phyloP scores from a whole-genome alignment of 2,888 invertebrate species.

The Melipona bicolor region DNA sequence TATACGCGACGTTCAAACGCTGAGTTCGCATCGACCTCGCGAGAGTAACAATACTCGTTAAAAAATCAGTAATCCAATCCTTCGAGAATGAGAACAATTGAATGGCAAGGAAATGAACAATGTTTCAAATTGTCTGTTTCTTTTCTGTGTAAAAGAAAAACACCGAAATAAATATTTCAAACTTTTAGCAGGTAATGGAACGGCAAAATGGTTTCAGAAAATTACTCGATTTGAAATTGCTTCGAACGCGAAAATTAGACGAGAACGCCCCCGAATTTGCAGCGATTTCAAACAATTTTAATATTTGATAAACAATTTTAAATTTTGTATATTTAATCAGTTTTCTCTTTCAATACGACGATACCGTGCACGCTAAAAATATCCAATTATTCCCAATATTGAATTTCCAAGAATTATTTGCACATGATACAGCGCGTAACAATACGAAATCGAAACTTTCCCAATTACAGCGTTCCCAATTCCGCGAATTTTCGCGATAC shows the following conservation, averaged over 20 bases:
- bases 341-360: conserved; percentile 26
- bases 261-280: not conserved
- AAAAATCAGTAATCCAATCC: too few species aligned
- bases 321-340: conserved; percentile 26
- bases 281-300: conserved; percentile 1
- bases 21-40: too few species aligned
- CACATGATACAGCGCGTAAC: conserved; percentile 26
- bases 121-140: too few species aligned
- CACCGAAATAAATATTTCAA: too few species aligned
- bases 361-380: conserved; percentile 49
- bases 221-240: not conserved
- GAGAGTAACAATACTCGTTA: too few species aligned
- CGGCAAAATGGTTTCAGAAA: not conserved
- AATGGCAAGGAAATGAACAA: too few species aligned
- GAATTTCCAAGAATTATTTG: conserved; percentile 34
- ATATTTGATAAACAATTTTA: too few species aligned
- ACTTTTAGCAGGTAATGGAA: not conserved
- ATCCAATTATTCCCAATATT: conserved; percentile 40
- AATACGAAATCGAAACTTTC: conserved; percentile 41
- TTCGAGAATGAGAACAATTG: too few species aligned
- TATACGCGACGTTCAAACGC: too few species aligned
- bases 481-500: conserved; percentile 21
- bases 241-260: not conserved
- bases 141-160: too few species aligned
- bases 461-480: conserved; percentile 31